phyloP scores from a whole-genome alignment of 2,113 vertebrate species.

The Heterotis niloticus region DNA sequence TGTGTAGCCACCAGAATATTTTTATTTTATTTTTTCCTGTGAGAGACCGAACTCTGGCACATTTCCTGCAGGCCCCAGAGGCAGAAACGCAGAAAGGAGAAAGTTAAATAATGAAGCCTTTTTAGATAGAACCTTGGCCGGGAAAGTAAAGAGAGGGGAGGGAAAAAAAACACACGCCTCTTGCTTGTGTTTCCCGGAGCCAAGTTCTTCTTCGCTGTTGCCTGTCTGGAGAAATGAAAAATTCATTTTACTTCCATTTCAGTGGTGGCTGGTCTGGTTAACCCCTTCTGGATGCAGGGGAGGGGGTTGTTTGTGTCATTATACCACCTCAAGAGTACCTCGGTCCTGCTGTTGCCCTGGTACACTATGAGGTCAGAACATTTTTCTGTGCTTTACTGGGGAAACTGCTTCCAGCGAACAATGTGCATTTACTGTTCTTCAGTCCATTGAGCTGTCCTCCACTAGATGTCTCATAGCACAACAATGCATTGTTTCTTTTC shows the following conservation, averaged over 20 bases:
- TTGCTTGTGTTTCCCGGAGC: constrained; percentile 19
- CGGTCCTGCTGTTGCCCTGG: not conserved
- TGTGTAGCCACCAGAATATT: constrained; percentile 22
- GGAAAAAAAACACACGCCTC: constrained; percentile 2
- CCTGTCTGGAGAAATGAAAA: constrained; percentile 29
- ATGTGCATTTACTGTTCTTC: no score
- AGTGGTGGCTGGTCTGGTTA: constrained; percentile 14
- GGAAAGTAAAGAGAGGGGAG: constrained; percentile 25
- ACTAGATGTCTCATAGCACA: not conserved
- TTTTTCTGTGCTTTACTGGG: not conserved
- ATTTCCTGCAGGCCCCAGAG: constrained; percentile 36
- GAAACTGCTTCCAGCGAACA: not conserved
- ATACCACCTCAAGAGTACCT: not conserved
- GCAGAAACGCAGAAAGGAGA: constrained; percentile 29
- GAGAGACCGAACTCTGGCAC: constrained; percentile 28
- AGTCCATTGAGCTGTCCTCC: no score
- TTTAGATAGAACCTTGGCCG: constrained; percentile 34
- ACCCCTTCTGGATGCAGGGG: not conserved
- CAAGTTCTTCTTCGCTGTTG: constrained; percentile 23
- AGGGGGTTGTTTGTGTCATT: not conserved
- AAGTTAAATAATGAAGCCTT: constrained; percentile 41
- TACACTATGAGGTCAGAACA: not conserved
- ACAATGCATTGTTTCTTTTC: not conserved
- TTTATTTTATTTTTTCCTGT: constrained; percentile 29
- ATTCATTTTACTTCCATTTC: constrained; percentile 25